A percentile compares a stretch with the other conserved stretches of the same genome.
phyloP scores from a whole-genome alignment of 2,113 vertebrate genomes.

The human (Homo sapiens) region GRCh38 chr18:25257501-25258000 shows the following conservation, averaged over 20 bases:
- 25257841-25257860: not conserved
- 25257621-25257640: not conserved
- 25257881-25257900: not conserved
- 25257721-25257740: not conserved
- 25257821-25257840: not conserved
- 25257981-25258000: not conserved
- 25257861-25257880: not conserved
- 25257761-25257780: not conserved
- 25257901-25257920: not conserved
- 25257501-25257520: not conserved
- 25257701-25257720: not conserved
- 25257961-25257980: not conserved
- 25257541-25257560: not conserved
- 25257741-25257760: not conserved
- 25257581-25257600: not conserved
- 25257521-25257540: not conserved
- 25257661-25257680: no score
- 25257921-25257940: not conserved
- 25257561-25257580: not conserved
- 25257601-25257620: not conserved
- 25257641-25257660: not conserved
- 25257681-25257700: not conserved
- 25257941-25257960: not conserved
- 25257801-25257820: not conserved
- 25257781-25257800: not conserved